A percentile compares a stretch with the other conserved stretches of the same genome.
phyloP scores from a whole-genome alignment of 2,888 invertebrate genomes.

The Drosophila infuscata region DNA sequence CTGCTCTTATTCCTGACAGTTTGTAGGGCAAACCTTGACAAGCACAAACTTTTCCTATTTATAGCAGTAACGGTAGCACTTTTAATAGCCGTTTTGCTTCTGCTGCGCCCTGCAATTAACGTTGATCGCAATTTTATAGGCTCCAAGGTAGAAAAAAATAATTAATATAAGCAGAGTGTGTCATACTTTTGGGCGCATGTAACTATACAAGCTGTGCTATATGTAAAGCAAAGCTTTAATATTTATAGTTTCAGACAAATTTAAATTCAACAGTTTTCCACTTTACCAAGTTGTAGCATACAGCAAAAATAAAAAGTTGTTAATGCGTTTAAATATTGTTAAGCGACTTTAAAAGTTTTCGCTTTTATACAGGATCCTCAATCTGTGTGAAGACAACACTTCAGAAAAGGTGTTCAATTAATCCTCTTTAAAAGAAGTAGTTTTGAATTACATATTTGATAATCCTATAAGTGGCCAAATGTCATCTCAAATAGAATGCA shows the following conservation, averaged over 20 bases:
- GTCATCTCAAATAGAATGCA: not conserved
- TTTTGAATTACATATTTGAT: not conserved
- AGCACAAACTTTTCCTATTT: constrained; percentile 54
- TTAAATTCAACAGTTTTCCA: constrained; percentile 1
- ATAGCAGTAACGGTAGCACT: constrained; percentile 48
- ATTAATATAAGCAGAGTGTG: constrained; percentile 6
- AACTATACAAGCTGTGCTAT: constrained; percentile 16
- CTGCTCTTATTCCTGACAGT: constrained; percentile 43
- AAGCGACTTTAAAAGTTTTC: not conserved
- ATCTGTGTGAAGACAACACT: not conserved
- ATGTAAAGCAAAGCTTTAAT: constrained; percentile 4
- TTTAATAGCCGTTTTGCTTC: constrained; percentile 59
- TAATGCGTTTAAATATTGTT: not conserved
- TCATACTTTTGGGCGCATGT: constrained; percentile 43
- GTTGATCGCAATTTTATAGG: constrained; percentile 76
- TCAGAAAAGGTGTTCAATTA: not conserved
- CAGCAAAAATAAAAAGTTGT: not conserved
- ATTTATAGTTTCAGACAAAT: not conserved
- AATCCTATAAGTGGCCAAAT: not conserved
- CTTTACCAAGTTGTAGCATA: not conserved
- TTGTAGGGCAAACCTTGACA: constrained; percentile 49
- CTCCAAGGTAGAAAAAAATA: constrained; percentile 18
- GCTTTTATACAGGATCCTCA: not conserved
- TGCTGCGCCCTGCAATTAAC: constrained; percentile 61
- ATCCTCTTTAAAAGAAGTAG: not conserved